Evolutionary conservation across 2,888 invertebrate genomes (phyloP).

Genomic region (Leucophenga montana): DNA sequence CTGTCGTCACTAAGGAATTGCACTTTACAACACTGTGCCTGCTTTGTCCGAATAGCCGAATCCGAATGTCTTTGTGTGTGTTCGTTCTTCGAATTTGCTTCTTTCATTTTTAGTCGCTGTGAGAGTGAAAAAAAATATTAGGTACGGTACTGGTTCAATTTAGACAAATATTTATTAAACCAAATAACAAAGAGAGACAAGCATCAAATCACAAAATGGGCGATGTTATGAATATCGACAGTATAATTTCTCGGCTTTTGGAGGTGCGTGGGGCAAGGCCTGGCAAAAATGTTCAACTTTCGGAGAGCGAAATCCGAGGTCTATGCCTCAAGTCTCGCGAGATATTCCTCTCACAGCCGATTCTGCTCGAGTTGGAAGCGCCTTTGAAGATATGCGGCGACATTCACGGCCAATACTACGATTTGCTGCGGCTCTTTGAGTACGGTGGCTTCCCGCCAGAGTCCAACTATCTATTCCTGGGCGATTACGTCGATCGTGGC

Average conservation of each 20-base stretch:
- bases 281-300: conserved; percentile 99
- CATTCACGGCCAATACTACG: conserved; percentile 99
- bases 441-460: conserved; percentile 99
- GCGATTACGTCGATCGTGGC: conserved; percentile 98
- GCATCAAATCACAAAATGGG: conserved; percentile 60
- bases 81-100: conserved; percentile 20
- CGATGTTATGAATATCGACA: conserved; percentile 72
- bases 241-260: conserved; percentile 71
- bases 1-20: no score
- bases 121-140: conserved; percentile 65
- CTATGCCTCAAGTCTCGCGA: conserved; percentile 98
- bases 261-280: conserved; percentile 96
- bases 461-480: conserved; percentile 98
- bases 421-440: conserved; percentile 96
- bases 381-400: conserved; percentile 99
- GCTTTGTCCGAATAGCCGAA: conserved; percentile 16
- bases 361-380: conserved; percentile 97
- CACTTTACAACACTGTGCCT: background rate
- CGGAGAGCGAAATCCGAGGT: conserved; percentile 98
- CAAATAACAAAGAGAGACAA: conserved; percentile 46
- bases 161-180: conserved; percentile 49
- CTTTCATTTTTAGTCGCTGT: conserved; percentile 63
- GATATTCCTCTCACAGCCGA: conserved; percentile 98
- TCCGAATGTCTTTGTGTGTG: conserved; percentile 21
- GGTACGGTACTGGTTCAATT: no score